Percentiles rank a stretch among this genome's conserved stretches.
phyloP scores from a whole-genome alignment of 2,888 invertebrate genomes.

The Chrysotoxum bicinctum region DNA sequence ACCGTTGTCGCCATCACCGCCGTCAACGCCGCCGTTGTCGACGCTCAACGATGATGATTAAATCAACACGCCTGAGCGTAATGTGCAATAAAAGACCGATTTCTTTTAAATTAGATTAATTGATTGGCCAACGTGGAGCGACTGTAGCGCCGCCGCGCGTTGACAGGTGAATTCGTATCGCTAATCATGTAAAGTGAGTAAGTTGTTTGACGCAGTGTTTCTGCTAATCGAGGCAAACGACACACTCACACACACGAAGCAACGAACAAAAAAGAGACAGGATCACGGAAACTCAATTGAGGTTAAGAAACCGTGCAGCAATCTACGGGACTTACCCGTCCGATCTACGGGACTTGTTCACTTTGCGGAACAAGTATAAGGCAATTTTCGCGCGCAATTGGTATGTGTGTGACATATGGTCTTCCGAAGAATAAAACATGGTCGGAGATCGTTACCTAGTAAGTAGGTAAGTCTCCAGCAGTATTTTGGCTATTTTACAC shows the following conservation, averaged over 20 bases:
- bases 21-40: constrained; percentile 17
- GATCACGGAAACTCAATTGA: constrained; percentile 66
- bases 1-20: constrained; percentile 7
- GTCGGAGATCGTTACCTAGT: constrained; percentile 39
- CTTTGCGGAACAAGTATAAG: constrained; percentile 51
- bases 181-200: constrained; percentile 69
- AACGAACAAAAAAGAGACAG: constrained; percentile 35
- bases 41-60: constrained; percentile 53
- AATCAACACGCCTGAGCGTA: constrained; percentile 60
- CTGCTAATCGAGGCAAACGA: constrained; percentile 38
- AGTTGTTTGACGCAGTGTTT: constrained; percentile 63
- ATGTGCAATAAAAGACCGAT: constrained; percentile 63
- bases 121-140: constrained; percentile 54
- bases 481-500: constrained; percentile 50
- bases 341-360: neutral
- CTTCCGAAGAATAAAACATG: constrained; percentile 38
- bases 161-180: constrained; percentile 69
- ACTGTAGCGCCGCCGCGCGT: constrained; percentile 26
- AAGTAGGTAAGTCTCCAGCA: neutral
- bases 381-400: constrained; percentile 52
- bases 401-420: constrained; percentile 70
- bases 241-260: neutral
- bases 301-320: constrained; percentile 56
- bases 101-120: constrained; percentile 72
- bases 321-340: constrained; percentile 27